These are phyloP conservation scores for Trachemys scripta DNA, from an alignment of 2,113 vertebrate species.

Conservation along the genomic window DNA sequence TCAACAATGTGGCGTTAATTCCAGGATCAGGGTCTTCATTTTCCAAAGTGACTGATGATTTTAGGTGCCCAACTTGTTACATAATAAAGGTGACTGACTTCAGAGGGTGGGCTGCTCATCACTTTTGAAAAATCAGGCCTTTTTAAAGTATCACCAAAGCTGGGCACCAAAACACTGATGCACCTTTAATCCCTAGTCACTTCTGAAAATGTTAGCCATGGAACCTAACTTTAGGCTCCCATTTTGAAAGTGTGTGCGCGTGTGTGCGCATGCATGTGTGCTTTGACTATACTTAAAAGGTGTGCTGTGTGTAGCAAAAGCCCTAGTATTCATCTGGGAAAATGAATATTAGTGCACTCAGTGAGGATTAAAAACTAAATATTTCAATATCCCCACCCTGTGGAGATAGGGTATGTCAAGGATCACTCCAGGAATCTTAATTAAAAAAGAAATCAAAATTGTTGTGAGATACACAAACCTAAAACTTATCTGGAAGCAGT, in stretches of 20 bases:
- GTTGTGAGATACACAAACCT: constrained; percentile 39
- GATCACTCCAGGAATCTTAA: constrained; percentile 1
- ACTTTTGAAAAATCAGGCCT: background rate
- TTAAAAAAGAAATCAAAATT: constrained; percentile 47
- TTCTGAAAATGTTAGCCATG: background rate
- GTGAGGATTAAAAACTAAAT: background rate
- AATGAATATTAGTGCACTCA: background rate
- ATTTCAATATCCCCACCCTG: background rate
- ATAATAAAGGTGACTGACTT: background rate
- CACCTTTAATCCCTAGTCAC: background rate
- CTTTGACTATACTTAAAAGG: background rate
- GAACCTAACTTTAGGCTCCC: background rate
- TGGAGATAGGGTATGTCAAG: background rate
- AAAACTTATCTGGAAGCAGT: constrained; percentile 53
- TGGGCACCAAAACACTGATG: background rate
- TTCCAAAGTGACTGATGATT: background rate
- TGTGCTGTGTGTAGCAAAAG: background rate
- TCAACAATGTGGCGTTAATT: background rate
- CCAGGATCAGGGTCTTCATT: background rate
- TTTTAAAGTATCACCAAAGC: background rate
- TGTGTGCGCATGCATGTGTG: background rate
- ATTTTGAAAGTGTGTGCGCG: background rate
- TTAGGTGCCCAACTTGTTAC: background rate
- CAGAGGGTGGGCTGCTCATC: background rate
- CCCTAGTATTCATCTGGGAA: background rate